phyloP scores from a whole-genome alignment of 2,113 vertebrate species.

The Herpetotheres cachinnans region DNA sequence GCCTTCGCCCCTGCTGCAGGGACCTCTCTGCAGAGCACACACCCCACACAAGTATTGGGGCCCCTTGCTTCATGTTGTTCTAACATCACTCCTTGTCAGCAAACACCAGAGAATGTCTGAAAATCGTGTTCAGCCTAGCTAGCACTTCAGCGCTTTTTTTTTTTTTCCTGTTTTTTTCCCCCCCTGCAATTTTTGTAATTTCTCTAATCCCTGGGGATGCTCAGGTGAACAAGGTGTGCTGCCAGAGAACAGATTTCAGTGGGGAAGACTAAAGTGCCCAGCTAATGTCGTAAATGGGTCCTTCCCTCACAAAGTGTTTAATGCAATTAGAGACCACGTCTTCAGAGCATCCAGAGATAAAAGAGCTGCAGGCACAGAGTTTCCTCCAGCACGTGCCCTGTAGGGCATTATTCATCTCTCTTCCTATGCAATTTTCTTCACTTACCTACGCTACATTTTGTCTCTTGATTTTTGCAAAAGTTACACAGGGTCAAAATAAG shows the following conservation, averaged over 20 bases:
- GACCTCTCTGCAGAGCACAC: not conserved
- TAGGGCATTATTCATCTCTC: not conserved
- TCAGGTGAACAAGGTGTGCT: not conserved
- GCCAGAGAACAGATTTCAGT: not conserved
- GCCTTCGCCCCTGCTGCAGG: not conserved
- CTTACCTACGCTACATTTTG: not conserved
- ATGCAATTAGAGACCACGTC: not conserved
- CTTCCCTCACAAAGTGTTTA: not conserved
- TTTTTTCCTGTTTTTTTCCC: not conserved
- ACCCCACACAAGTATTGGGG: no score
- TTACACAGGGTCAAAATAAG: not conserved
- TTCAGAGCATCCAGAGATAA: not conserved
- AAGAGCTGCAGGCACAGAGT: rapidly evolving
- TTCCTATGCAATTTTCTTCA: not conserved
- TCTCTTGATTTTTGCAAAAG: not conserved
- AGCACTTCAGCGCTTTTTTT: not conserved
- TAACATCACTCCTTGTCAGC: not conserved
- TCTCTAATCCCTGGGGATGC: not conserved
- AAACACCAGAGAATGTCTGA: not conserved
- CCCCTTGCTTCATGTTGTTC: not conserved
- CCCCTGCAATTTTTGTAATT: not conserved
- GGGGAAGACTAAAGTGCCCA: not conserved
- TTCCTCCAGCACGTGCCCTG: not conserved
- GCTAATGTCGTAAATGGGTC: not conserved
- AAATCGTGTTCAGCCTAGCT: not conserved